Evolutionary conservation across 2,113 vertebrate genomes (phyloP).

Genomic region (Epinephelus fuscoguttatus): DNA sequence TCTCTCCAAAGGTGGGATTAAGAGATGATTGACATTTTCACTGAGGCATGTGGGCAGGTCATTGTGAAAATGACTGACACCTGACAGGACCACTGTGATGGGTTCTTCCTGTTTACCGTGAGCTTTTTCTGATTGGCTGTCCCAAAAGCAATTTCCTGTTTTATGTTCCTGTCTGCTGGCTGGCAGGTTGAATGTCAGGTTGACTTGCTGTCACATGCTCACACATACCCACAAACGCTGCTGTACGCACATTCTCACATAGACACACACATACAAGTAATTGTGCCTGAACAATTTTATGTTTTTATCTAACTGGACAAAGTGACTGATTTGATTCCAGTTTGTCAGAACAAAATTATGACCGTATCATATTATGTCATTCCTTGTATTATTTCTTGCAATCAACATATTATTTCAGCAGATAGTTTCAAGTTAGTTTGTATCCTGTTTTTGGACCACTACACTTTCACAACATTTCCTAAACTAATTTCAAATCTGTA

Average conservation of each 20-base stretch:
- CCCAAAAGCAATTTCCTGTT: slow-evolving; percentile 84
- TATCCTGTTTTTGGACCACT: background rate
- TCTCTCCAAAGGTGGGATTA: slow-evolving; percentile 63
- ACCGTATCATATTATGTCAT: background rate
- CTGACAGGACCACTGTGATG: slow-evolving; percentile 77
- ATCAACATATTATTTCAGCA: background rate
- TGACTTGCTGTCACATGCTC: slow-evolving; percentile 60
- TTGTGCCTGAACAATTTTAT: background rate
- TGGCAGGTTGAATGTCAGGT: slow-evolving; percentile 75
- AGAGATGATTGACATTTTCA: slow-evolving; percentile 69
- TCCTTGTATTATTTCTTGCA: background rate
- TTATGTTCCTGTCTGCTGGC: slow-evolving; percentile 78
- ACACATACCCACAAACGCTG: background rate
- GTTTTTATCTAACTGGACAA: background rate
- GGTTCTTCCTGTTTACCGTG: slow-evolving; percentile 79
- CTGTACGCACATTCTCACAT: slow-evolving; percentile 2
- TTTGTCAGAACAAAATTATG: slow-evolving; percentile 2
- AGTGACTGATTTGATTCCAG: background rate
- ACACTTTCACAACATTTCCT: background rate
- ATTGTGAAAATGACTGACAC: slow-evolving; percentile 79
- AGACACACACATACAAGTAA: background rate
- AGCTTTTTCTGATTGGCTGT: slow-evolving; percentile 80
- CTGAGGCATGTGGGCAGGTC: slow-evolving; percentile 72
- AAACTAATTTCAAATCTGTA: background rate
- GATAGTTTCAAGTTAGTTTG: background rate